A percentile compares a stretch with the other conserved stretches of the same genome.
phyloP scores from a whole-genome alignment of 2,888 invertebrate species.

The Tenthredo distinguenda region DNA sequence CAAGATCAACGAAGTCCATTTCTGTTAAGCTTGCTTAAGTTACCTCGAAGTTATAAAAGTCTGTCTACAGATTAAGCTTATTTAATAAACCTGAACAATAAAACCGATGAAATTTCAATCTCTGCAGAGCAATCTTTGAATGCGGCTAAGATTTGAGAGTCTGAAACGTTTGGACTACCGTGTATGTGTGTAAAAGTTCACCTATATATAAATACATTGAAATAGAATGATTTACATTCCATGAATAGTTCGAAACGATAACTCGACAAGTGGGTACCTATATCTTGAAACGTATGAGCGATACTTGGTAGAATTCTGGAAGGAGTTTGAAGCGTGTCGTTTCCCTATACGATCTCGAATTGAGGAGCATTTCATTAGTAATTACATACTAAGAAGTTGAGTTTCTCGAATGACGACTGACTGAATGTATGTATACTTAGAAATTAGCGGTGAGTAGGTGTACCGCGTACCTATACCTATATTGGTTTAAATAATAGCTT shows the following conservation, averaged over 20 bases:
- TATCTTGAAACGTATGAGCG: neutral
- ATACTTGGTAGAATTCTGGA: neutral
- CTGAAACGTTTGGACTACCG: neutral
- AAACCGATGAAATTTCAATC: neutral
- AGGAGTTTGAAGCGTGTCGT: neutral
- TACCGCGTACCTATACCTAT: neutral
- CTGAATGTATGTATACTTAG: neutral
- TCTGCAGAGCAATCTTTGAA: neutral
- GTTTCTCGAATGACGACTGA: constrained; percentile 16
- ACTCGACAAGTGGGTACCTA: neutral
- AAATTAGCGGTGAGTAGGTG: neutral
- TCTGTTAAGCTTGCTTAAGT: neutral
- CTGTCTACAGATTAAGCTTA: no score
- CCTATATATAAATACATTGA: neutral
- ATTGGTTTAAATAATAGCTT: constrained; percentile 16
- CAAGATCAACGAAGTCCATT: neutral
- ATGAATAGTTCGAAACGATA: neutral
- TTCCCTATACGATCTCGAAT: neutral
- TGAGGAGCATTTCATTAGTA: neutral
- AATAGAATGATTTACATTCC: constrained; percentile 2
- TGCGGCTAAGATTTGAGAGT: neutral
- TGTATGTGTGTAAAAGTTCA: neutral
- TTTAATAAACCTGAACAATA: neutral
- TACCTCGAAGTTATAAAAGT: neutral
- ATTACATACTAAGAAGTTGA: constrained; percentile 21